phyloP scores from a whole-genome alignment of 2,113 vertebrate genomes.

The Apus apus region DNA sequence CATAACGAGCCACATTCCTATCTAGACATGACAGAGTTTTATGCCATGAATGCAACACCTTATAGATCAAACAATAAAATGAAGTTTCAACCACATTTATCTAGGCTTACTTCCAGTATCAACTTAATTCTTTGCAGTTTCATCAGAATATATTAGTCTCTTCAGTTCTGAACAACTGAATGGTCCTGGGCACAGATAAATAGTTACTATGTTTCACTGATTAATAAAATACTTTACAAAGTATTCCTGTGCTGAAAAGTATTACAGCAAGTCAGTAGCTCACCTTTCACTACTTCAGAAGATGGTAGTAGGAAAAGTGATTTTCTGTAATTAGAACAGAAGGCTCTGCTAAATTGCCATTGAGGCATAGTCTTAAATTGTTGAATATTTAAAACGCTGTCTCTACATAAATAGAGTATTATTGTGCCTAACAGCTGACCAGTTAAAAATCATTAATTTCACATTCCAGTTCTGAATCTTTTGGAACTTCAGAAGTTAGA shows the following conservation, averaged over 20 bases:
- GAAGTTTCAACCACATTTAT: not conserved
- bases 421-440: not conserved
- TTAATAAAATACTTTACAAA: not conserved
- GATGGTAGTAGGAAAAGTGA: not conserved
- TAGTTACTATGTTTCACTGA: not conserved
- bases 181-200: not conserved
- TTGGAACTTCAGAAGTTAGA: not conserved
- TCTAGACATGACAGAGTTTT: not conserved
- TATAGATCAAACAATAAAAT: not conserved
- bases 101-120: not conserved
- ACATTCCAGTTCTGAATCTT: not conserved
- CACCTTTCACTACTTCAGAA: not conserved
- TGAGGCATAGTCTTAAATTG: not conserved
- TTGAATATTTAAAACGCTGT: not conserved
- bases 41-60: not conserved
- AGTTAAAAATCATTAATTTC: not conserved
- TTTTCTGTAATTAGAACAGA: not conserved
- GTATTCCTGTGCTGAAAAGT: not conserved
- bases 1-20: not conserved
- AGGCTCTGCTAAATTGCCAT: not conserved
- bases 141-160: not conserved
- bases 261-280: not conserved
- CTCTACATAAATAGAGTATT: not conserved
- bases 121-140: conserved; percentile 17
- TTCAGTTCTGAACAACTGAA: not conserved